phyloP scores from a whole-genome alignment of 2,797 vertebrate genomes.

The Tympanoctomys barrerae region DNA sequence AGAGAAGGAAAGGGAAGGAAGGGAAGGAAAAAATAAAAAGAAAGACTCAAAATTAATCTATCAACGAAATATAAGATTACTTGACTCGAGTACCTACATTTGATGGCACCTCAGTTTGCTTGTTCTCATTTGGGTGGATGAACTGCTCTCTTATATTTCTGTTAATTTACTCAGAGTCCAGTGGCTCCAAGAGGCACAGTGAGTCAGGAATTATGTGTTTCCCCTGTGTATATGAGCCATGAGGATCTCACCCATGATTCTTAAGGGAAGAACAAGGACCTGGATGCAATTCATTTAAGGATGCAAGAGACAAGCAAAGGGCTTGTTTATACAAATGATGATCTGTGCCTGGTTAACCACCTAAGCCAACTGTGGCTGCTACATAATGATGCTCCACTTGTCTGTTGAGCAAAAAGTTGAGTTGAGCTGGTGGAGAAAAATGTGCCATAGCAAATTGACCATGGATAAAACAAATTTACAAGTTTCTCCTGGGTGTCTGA shows the following conservation, averaged over 20 bases:
- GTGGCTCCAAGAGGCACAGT: conserved; percentile 9
- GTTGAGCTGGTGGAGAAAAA: conserved; percentile 72
- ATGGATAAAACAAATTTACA: conserved; percentile 82
- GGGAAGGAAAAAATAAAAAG: neutral
- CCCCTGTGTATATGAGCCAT: conserved; percentile 17
- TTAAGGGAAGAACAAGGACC: conserved; percentile 53
- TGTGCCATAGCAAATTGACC: conserved; percentile 81
- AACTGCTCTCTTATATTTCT: conserved; percentile 42
- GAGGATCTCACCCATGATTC: neutral
- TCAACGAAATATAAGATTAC: neutral
- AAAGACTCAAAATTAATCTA: neutral
- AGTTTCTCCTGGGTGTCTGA: conserved; percentile 81
- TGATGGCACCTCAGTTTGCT: neutral
- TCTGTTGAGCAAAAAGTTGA: conserved; percentile 78
- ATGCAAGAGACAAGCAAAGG: conserved; percentile 48
- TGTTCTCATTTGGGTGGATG: conserved; percentile 27
- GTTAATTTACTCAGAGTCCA: conserved; percentile 46
- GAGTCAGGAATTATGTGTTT: conserved; percentile 41
- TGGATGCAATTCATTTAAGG: conserved; percentile 60
- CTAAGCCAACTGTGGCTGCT: conserved; percentile 66
- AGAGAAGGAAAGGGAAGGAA: neutral
- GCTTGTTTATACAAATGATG: conserved; percentile 77
- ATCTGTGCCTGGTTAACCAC: conserved; percentile 71
- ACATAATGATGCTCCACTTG: conserved; percentile 73
- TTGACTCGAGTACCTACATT: conserved; percentile 12